Conservation (phyloP, 2,113 vertebrate genomes). For the Rhabdornis inornatus region DNA sequence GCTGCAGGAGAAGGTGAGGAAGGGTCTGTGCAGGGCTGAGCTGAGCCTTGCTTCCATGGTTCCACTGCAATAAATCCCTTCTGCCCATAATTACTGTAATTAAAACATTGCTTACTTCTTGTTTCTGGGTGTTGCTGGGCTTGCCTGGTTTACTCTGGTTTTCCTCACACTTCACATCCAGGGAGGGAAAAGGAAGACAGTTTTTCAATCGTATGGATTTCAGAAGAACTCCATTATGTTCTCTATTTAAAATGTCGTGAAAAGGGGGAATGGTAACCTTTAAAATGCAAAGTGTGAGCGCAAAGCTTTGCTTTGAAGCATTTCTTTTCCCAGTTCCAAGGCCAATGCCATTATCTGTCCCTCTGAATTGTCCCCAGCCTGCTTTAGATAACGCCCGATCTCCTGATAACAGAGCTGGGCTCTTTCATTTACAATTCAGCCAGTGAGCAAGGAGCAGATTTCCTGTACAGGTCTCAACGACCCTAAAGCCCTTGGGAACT, state of each 20-base stretch:
- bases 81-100: neutral
- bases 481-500: conserved; percentile 40
- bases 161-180: neutral
- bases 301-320: neutral
- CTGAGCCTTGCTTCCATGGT: neutral
- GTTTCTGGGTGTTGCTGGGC: neutral
- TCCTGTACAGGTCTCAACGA: neutral
- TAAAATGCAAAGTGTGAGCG: neutral
- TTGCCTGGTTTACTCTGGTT: neutral
- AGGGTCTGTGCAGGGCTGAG: neutral
- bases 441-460: neutral
- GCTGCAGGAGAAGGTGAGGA: neutral
- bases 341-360: neutral
- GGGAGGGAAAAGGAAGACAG: neutral
- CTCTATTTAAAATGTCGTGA: neutral
- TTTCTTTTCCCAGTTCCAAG: neutral
- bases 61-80: neutral
- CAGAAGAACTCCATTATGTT: neutral
- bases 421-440: neutral
- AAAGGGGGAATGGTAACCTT: neutral
- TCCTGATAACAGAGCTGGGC: neutral
- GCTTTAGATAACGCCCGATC: conserved; percentile 16
- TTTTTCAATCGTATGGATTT: neutral
- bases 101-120: neutral
- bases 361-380: neutral